Percentiles rank a stretch among this genome's conserved stretches.
phyloP scores from a whole-genome alignment of 1,140 invertebrate genomes.

The Lineus longissimus region DNA sequence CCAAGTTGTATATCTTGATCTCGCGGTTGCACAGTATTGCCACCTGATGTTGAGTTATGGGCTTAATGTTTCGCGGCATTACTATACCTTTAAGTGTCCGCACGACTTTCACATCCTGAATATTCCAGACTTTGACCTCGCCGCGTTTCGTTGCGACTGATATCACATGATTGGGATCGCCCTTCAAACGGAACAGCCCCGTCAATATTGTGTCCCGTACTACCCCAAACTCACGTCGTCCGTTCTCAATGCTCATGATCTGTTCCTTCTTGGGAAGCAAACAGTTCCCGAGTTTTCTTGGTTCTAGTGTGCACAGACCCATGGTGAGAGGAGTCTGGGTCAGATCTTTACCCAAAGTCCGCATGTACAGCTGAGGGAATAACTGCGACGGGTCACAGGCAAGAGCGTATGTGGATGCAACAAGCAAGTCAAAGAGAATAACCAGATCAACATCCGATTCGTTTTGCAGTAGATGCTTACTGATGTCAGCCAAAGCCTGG shows the following conservation, averaged over 20 bases:
- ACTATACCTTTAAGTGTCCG: conserved; percentile 65
- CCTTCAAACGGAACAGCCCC: conserved; percentile 11
- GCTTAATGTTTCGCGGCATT: conserved; percentile 49
- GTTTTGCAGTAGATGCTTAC: too few species aligned
- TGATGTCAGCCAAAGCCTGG: too few species aligned
- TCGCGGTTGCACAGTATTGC: conserved; percentile 77
- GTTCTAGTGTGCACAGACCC: background rate
- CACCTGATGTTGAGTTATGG: conserved; percentile 64
- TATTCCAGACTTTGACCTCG: conserved; percentile 73
- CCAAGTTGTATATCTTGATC: conserved; percentile 73
- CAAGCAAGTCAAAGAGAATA: conserved; percentile 37
- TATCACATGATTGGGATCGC: conserved; percentile 63
- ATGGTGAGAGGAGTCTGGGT: background rate
- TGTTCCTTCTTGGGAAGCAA: too few species aligned
- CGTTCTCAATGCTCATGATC: too few species aligned
- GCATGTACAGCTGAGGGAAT: conserved; percentile 31
- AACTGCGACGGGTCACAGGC: conserved; percentile 27
- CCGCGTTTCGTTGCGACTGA: conserved; percentile 69
- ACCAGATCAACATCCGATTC: conserved; percentile 52
- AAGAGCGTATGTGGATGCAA: conserved; percentile 55
- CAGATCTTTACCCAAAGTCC: conserved; percentile 1
- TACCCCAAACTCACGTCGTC: background rate
- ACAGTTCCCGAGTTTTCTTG: too few species aligned
- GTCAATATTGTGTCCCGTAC: conserved; percentile 47
- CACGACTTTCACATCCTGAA: conserved; percentile 58